These are phyloP conservation scores for Grantiella picta DNA, from an alignment of 2,113 vertebrate species.

Conservation along the genomic window DNA sequence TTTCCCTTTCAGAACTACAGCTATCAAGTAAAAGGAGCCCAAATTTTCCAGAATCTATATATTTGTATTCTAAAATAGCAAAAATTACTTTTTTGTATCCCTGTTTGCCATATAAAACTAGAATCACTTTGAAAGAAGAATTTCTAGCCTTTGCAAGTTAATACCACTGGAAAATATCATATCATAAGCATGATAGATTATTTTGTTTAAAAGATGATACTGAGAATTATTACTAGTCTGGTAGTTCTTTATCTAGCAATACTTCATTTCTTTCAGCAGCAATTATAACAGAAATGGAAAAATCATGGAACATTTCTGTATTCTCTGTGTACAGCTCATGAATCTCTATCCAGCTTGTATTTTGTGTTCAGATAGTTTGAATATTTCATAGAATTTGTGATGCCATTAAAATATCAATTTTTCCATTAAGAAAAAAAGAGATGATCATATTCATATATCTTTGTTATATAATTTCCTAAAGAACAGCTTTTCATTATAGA, in stretches of 20 bases:
- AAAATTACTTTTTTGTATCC: not conserved
- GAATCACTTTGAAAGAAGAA: constrained; percentile 1
- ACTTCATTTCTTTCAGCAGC: not conserved
- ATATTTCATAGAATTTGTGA: not conserved
- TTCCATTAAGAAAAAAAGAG: not conserved
- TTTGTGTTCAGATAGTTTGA: not conserved
- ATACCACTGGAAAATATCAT: not conserved
- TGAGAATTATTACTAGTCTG: not conserved
- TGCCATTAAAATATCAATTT: not conserved
- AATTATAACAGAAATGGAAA: constrained; percentile 16
- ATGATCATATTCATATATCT: not conserved
- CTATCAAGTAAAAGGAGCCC: not conserved
- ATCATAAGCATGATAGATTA: constrained; percentile 34
- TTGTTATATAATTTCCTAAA: not conserved
- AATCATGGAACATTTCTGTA: not conserved
- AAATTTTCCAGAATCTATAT: not conserved
- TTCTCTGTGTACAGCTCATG: not conserved
- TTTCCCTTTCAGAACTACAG: not conserved
- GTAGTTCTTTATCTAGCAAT: not conserved
- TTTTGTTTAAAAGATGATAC: constrained; percentile 28
- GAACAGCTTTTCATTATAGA: not conserved
- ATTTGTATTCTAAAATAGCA: not conserved
- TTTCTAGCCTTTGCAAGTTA: not conserved
- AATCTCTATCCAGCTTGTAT: not conserved
- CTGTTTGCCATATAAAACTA: not conserved